These are phyloP conservation scores for Muscicapa comitata DNA, from an alignment of 2,797 vertebrate genomes.

Conservation along the genomic window DNA sequence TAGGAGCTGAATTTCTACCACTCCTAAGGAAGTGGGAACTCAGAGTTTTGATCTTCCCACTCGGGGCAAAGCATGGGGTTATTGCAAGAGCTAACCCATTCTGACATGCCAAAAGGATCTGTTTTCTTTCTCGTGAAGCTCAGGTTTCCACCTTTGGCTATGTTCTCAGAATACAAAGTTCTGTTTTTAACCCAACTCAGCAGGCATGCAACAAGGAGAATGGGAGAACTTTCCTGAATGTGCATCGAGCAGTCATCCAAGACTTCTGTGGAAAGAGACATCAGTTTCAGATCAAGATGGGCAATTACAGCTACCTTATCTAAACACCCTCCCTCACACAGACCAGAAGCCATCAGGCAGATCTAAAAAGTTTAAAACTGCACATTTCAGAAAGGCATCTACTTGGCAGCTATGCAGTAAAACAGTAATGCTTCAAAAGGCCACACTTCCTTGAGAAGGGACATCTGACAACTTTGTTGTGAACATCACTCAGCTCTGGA, in stretches of 20 bases:
- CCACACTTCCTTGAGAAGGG: background rate
- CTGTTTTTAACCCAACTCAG: background rate
- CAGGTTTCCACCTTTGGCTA: conserved; percentile 20
- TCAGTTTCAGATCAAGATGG: background rate
- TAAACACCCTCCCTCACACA: background rate
- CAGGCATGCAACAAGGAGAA: background rate
- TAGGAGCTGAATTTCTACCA: background rate
- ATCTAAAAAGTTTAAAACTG: background rate
- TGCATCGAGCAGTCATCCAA: background rate
- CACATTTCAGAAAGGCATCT: background rate
- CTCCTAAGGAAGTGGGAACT: background rate
- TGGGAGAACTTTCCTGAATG: background rate
- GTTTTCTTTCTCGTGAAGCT: conserved; percentile 14
- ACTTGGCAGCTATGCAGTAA: background rate
- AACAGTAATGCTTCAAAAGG: background rate
- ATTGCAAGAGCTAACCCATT: background rate
- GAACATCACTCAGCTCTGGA: background rate
- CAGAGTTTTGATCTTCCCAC: background rate
- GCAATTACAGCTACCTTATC: background rate
- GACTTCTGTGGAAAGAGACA: background rate
- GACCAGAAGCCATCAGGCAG: background rate
- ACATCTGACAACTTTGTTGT: background rate
- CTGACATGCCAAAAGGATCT: background rate
- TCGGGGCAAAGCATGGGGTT: background rate
- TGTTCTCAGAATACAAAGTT: background rate